A percentile compares a stretch with the other conserved stretches of the same genome.
phyloP scores from a whole-genome alignment of 2,797 vertebrate genomes.

The Tragopan temminckii region DNA sequence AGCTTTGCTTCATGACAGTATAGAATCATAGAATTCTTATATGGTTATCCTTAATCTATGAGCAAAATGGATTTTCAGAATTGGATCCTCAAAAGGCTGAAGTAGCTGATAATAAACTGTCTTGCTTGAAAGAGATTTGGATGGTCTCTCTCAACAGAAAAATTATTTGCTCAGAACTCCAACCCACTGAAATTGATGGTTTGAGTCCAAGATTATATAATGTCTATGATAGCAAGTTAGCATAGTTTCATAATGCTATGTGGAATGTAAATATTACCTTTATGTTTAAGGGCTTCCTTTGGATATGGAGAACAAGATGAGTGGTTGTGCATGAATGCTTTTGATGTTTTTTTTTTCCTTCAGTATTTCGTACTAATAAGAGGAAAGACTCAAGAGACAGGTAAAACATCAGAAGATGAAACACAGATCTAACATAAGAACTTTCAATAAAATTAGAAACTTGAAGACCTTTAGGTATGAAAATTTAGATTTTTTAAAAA shows the following conservation, averaged over 20 bases:
- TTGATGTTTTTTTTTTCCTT: neutral
- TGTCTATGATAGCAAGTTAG: neutral
- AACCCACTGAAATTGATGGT: neutral
- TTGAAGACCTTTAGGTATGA: neutral
- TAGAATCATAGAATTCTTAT: too few species aligned
- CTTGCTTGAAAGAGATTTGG: neutral
- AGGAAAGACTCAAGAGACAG: neutral
- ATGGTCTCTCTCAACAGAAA: neutral
- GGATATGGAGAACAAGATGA: neutral
- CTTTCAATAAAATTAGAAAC: neutral
- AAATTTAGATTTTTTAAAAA: neutral
- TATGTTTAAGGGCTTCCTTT: neutral
- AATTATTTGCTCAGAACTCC: neutral
- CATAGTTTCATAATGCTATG: neutral
- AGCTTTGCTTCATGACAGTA: neutral
- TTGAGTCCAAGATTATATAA: neutral
- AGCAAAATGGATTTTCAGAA: slow-evolving; percentile 34
- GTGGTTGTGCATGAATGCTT: neutral
- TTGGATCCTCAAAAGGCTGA: neutral
- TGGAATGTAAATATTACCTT: neutral
- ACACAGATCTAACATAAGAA: neutral
- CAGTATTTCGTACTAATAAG: neutral
- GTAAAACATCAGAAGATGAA: neutral
- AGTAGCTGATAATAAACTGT: slow-evolving; percentile 10
- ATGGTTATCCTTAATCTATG: neutral